Evolutionary conservation across 2,888 invertebrate species (phyloP).

Genomic region (Cryptophagus acutangulus): DNA sequence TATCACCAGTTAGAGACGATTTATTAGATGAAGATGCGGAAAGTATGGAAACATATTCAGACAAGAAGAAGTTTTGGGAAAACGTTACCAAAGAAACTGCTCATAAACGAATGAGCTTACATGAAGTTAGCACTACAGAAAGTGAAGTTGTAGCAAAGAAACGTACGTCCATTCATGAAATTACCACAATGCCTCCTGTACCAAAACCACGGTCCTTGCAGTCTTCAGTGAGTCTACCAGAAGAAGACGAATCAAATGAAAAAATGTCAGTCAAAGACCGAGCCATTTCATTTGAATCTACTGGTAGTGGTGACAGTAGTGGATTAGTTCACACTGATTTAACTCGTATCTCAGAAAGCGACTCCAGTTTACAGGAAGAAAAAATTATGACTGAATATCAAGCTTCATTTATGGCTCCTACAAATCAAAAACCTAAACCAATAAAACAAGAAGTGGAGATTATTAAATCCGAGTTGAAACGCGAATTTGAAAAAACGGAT

Average conservation of each 20-base stretch:
- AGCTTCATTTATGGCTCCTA: constrained; percentile 41
- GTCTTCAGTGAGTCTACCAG: constrained; percentile 33
- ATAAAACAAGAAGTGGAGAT: neutral
- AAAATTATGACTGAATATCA: constrained; percentile 42
- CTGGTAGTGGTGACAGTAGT: constrained; percentile 24
- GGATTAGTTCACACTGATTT: constrained; percentile 24
- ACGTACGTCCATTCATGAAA: constrained; percentile 42
- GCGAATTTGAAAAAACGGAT: constrained; percentile 38
- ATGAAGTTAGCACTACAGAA: constrained; percentile 33
- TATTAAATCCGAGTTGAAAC: too few species aligned
- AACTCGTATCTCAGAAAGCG: constrained; percentile 23
- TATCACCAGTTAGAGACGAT: constrained; percentile 40
- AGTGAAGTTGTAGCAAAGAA: constrained; percentile 34
- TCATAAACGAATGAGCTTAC: constrained; percentile 39
- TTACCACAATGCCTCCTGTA: constrained; percentile 41
- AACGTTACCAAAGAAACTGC: constrained; percentile 39
- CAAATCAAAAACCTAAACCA: constrained; percentile 23
- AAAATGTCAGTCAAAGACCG: constrained; percentile 22
- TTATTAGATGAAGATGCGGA: constrained; percentile 33
- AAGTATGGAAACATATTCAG: constrained; percentile 46
- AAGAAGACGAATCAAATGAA: constrained; percentile 14
- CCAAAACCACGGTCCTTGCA: constrained; percentile 47
- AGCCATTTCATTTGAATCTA: constrained; percentile 28
- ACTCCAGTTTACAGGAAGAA: constrained; percentile 19
- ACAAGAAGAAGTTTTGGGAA: constrained; percentile 54